These are phyloP conservation scores for Odocoileus virginianus DNA, from an alignment of 2,113 vertebrate species.

Conservation along the genomic window DNA sequence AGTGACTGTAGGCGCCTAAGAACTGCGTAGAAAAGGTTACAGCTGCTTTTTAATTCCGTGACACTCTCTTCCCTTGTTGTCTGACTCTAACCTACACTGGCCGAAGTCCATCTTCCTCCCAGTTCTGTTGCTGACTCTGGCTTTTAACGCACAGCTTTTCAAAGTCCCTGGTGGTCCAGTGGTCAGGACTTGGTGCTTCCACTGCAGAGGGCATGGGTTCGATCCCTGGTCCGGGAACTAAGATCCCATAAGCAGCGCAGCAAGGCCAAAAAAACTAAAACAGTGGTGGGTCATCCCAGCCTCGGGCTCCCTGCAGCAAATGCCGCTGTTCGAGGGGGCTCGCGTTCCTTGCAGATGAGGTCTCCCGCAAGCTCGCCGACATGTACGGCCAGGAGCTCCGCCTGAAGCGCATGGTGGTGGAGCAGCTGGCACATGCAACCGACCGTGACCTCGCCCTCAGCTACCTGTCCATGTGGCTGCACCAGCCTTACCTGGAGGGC, in stretches of 20 bases:
- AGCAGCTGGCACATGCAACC: slow-evolving; percentile 86
- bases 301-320: background rate
- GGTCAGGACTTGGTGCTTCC: background rate
- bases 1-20: background rate
- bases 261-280: background rate
- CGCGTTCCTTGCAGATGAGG: slow-evolving; percentile 80
- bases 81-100: rapidly evolving
- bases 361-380: slow-evolving; percentile 78
- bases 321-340: rapidly evolving
- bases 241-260: background rate
- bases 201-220: background rate
- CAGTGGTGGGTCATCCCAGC: rapidly evolving
- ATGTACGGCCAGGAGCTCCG: slow-evolving; percentile 87
- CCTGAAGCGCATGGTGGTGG: slow-evolving; percentile 85
- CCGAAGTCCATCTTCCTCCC: background rate
- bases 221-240: background rate
- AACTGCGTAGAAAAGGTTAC: background rate
- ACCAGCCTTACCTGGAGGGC: slow-evolving; percentile 90
- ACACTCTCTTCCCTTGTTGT: rapidly evolving
- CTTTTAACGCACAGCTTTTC: background rate
- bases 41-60: background rate
- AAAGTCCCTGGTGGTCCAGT: background rate
- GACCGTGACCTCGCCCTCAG: slow-evolving; percentile 86
- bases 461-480: slow-evolving; percentile 92
- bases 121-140: background rate